Conservation (phyloP, 2,888 invertebrate species). For the Melanostoma scalare region DNA sequence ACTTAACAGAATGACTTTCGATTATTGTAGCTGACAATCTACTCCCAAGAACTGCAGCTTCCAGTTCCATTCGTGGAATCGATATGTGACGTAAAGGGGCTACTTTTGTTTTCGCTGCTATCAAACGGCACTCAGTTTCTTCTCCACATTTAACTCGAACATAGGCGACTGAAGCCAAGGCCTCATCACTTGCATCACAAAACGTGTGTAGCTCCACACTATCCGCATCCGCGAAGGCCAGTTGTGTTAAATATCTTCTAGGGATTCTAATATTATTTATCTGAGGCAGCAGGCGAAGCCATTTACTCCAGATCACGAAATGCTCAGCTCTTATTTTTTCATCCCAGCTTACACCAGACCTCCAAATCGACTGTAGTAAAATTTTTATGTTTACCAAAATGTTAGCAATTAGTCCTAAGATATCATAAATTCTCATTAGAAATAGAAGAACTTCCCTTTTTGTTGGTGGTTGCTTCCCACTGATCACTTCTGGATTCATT, state of each 20-base stretch:
- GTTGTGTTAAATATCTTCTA: conserved; percentile 16
- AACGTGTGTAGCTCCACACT: conserved; percentile 17
- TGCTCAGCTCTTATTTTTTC: conserved; percentile 16
- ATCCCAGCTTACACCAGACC: conserved; percentile 23
- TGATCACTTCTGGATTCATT: conserved; percentile 15
- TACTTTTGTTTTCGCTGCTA: background rate
- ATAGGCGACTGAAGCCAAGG: conserved; percentile 64
- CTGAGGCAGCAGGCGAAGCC: background rate
- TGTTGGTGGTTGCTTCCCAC: conserved; percentile 58
- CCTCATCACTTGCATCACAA: conserved; percentile 63
- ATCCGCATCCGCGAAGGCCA: background rate
- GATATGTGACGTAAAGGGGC: conserved; percentile 44
- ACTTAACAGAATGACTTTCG: conserved; percentile 17
- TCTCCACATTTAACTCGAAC: conserved; percentile 32
- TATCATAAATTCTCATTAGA: conserved; percentile 75
- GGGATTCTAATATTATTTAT: conserved; percentile 24
- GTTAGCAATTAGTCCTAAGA: conserved; percentile 34
- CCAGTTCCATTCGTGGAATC: conserved; percentile 47
- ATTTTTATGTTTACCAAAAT: conserved; percentile 48
- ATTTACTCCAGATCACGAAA: conserved; percentile 15
- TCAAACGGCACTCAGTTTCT: conserved; percentile 6
- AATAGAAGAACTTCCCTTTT: conserved; percentile 70
- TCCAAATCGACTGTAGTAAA: conserved; percentile 41
- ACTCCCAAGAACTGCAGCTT: background rate
- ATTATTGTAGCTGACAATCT: background rate